Percentiles rank a stretch among this genome's conserved stretches.
Evolutionary conservation across 2,888 invertebrate genomes (phyloP).

Genomic region (Drosophila stalkeri): DNA sequence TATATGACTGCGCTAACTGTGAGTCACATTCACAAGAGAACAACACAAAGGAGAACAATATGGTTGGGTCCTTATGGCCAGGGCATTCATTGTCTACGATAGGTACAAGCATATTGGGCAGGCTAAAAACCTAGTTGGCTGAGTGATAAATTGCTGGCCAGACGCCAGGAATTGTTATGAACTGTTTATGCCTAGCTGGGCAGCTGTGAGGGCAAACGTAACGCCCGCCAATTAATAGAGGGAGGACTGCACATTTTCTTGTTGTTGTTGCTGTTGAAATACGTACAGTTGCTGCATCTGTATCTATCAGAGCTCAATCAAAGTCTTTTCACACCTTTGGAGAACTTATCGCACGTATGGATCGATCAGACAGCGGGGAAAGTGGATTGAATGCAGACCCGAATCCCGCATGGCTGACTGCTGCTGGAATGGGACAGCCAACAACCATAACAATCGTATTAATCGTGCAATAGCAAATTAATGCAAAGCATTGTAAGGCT

Average conservation of each 20-base stretch:
- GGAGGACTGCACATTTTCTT: background rate
- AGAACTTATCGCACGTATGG: slow-evolving; percentile 60
- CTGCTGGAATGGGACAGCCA: slow-evolving; percentile 11
- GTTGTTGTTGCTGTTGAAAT: background rate
- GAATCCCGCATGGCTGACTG: slow-evolving; percentile 43
- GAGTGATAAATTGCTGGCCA: slow-evolving; percentile 73
- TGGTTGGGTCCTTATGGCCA: slow-evolving; percentile 32
- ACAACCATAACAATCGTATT: slow-evolving; percentile 63
- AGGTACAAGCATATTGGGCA: slow-evolving; percentile 15
- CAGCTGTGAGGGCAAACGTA: slow-evolving; percentile 53
- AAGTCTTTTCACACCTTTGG: slow-evolving; percentile 72
- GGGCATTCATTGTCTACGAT: slow-evolving; percentile 40
- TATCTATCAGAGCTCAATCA: slow-evolving; percentile 60
- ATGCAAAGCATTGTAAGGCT: slow-evolving; percentile 69
- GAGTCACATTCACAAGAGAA: slow-evolving; percentile 36
- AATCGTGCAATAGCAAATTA: slow-evolving; percentile 70
- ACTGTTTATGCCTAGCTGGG: slow-evolving; percentile 65
- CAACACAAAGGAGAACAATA: slow-evolving; percentile 37
- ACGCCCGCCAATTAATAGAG: slow-evolving; percentile 63
- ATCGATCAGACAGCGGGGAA: slow-evolving; percentile 52
- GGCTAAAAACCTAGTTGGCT: slow-evolving; percentile 59
- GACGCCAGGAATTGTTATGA: slow-evolving; percentile 68
- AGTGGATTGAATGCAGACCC: slow-evolving; percentile 38
- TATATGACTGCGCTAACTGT: slow-evolving; percentile 53
- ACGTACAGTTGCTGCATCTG: slow-evolving; percentile 50